Evolutionary conservation across 2,888 invertebrate genomes (phyloP).

Genomic region (Azorinus chamasolen): DNA sequence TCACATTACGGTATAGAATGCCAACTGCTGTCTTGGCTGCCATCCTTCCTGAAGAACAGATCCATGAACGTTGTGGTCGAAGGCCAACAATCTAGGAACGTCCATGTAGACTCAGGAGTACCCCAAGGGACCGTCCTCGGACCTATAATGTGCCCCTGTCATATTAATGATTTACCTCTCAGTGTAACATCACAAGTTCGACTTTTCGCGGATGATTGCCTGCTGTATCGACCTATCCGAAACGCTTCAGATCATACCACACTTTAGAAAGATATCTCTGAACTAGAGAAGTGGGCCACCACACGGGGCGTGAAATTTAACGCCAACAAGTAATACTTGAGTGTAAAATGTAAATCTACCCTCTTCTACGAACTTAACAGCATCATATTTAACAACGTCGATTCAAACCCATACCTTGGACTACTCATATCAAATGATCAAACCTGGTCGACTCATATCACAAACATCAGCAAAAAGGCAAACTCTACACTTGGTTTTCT

Average conservation of each 20-base stretch:
- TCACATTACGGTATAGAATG: constrained; percentile 23
- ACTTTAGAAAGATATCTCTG: background rate
- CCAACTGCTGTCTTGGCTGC: constrained; percentile 16
- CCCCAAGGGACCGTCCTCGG: constrained; percentile 24
- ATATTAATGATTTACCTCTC: constrained; percentile 27
- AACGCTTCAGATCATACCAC: background rate
- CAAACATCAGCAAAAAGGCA: constrained; percentile 15
- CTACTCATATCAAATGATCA: constrained; percentile 11
- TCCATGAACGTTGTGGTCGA: constrained; percentile 23
- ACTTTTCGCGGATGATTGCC: constrained; percentile 38
- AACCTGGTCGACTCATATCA: constrained; percentile 23
- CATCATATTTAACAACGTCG: constrained; percentile 12
- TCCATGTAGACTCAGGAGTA: constrained; percentile 20
- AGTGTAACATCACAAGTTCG: constrained; percentile 31
- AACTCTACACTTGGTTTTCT: constrained; percentile 2
- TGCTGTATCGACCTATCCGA: constrained; percentile 21
- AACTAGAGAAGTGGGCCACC: background rate
- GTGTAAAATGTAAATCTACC: background rate
- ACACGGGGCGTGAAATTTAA: constrained; percentile 8
- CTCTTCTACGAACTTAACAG: constrained; percentile 4
- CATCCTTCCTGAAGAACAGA: constrained; percentile 25
- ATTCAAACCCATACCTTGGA: constrained; percentile 25
- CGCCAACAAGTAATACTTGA: constrained; percentile 1
- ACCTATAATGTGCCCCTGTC: constrained; percentile 29
- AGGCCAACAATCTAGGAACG: constrained; percentile 11